phyloP scores from a whole-genome alignment of 2,113 vertebrate species.

The Ochotona princeps region DNA sequence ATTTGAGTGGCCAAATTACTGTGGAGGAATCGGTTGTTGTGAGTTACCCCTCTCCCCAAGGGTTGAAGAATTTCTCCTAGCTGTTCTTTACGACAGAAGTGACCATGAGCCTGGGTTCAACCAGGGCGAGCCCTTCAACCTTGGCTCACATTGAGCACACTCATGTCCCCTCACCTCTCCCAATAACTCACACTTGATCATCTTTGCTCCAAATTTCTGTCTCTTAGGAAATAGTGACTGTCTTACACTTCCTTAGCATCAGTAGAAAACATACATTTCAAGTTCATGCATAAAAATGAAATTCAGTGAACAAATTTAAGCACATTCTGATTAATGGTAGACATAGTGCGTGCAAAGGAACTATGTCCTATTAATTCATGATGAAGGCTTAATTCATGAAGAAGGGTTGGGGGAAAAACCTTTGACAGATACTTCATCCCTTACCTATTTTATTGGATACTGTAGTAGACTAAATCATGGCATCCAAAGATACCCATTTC shows the following conservation, averaged over 20 bases:
- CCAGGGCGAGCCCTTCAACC: neutral
- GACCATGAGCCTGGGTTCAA: neutral
- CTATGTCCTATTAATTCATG: neutral
- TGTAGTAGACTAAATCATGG: neutral
- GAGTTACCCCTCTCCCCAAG: neutral
- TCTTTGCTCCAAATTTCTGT: neutral
- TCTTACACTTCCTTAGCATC: neutral
- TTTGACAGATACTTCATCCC: neutral
- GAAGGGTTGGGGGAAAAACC: neutral
- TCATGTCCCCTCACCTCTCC: neutral
- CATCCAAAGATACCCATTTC: neutral
- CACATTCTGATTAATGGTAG: neutral
- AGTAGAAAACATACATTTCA: neutral
- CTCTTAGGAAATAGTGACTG: neutral
- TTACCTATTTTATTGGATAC: neutral
- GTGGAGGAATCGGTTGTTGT: neutral
- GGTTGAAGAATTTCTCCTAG: neutral
- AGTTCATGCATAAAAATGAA: neutral
- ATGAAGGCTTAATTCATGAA: conserved; percentile 4
- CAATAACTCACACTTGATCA: neutral
- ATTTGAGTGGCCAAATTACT: neutral
- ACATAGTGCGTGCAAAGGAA: neutral
- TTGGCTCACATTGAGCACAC: fast-evolving
- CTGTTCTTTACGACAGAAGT: neutral
- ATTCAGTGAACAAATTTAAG: neutral